Evolutionary conservation across 1,140 invertebrate species (phyloP).

Genomic region (Diachasmimorpha longicaudata): DNA sequence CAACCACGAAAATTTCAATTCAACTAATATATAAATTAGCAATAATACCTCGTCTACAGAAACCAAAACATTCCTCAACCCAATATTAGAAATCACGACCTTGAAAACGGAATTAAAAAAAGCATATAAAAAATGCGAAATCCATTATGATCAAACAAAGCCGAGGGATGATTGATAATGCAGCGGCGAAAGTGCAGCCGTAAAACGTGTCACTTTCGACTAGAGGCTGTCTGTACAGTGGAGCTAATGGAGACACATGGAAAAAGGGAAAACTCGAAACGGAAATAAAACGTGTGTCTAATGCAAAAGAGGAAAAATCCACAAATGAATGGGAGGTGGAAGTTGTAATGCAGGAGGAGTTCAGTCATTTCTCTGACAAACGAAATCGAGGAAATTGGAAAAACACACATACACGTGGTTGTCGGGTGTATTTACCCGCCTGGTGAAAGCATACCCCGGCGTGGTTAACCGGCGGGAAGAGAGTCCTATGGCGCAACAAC

Average conservation of each 20-base stretch:
- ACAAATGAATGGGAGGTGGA: neutral
- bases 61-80: too few species aligned
- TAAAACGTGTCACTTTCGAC: slow-evolving; percentile 19
- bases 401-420: neutral
- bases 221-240: neutral
- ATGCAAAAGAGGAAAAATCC: neutral
- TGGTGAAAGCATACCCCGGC: slow-evolving; percentile 26
- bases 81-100: neutral
- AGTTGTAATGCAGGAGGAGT: neutral
- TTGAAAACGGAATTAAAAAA: neutral
- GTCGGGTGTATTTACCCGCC: neutral
- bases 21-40: too few species aligned
- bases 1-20: too few species aligned
- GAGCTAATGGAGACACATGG: neutral
- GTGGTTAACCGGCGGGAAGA: slow-evolving; percentile 19
- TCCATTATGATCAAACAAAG: neutral
- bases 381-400: slow-evolving; percentile 7
- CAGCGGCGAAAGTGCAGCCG: slow-evolving; percentile 7
- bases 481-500: slow-evolving; percentile 16
- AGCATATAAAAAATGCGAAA: neutral
- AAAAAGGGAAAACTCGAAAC: slow-evolving; percentile 5
- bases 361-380: neutral
- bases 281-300: slow-evolving; percentile 3
- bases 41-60: too few species aligned
- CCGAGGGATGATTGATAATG: slow-evolving; percentile 12